Evolutionary conservation across 92 coral and sea anemone genomes (phyloP).

Genomic region (Phenganax subtilis): DNA sequence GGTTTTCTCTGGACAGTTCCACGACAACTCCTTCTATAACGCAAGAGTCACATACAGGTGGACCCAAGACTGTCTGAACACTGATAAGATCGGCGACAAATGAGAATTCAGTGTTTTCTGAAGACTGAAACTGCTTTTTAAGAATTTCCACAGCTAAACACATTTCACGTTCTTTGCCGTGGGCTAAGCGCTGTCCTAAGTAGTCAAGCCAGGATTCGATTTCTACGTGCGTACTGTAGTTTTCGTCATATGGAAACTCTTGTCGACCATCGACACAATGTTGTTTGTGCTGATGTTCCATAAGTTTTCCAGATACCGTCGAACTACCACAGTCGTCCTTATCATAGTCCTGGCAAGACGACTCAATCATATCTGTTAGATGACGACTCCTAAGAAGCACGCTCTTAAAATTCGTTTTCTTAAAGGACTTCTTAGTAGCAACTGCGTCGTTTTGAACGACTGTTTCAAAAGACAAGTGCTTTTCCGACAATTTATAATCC

Average conservation of each 20-base stretch:
- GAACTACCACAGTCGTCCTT: not conserved
- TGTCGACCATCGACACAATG: not conserved
- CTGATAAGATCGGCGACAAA: conserved; percentile 53
- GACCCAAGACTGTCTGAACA: conserved; percentile 70
- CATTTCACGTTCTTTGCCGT: conserved; percentile 77
- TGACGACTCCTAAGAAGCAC: conserved; percentile 36
- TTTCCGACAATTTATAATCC: too few species aligned
- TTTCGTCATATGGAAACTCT: not conserved
- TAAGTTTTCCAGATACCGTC: not conserved
- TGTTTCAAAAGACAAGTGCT: not conserved
- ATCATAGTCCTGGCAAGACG: not conserved
- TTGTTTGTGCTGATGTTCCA: not conserved
- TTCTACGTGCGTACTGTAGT: not conserved
- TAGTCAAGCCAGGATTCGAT: conserved; percentile 19
- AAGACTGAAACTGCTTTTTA: conserved; percentile 40
- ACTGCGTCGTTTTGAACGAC: not conserved
- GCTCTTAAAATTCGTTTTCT: conserved; percentile 5
- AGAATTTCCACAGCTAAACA: conserved; percentile 63
- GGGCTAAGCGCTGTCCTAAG: conserved; percentile 62
- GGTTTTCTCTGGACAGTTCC: conserved; percentile 34
- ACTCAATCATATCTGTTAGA: not conserved
- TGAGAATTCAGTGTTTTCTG: conserved; percentile 40
- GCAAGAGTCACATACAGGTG: conserved; percentile 52
- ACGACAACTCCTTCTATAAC: conserved; percentile 65
- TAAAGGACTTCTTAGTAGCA: not conserved